phyloP scores from a whole-genome alignment of 2,797 vertebrate genomes.

The Trichosurus vulpecula region DNA sequence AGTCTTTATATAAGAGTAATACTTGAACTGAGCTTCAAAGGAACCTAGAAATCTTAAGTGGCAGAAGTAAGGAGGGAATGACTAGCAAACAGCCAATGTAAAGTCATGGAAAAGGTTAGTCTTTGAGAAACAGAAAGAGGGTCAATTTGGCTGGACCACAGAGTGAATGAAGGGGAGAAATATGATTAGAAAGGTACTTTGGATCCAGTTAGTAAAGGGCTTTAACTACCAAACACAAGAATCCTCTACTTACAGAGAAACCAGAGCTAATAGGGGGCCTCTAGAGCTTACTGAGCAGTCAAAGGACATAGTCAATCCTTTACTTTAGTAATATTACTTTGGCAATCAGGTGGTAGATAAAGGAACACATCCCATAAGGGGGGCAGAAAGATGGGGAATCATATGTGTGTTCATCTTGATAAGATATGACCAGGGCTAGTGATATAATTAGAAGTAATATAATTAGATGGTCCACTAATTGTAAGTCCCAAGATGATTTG shows the following conservation, averaged over 20 bases:
- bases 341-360: background rate
- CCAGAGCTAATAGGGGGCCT: background rate
- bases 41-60: background rate
- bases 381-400: background rate
- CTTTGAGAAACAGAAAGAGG: background rate
- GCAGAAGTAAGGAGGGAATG: background rate
- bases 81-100: background rate
- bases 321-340: background rate
- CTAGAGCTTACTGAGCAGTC: background rate
- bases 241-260: background rate
- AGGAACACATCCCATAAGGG: background rate
- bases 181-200: background rate
- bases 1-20: background rate
- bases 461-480: background rate
- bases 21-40: background rate
- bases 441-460: background rate
- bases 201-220: background rate
- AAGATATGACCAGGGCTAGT: background rate
- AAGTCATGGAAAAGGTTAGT: background rate
- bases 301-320: background rate
- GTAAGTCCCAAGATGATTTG: constrained; percentile 31
- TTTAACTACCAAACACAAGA: background rate
- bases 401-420: background rate
- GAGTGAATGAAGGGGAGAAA: background rate
- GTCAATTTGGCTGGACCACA: background rate